These are phyloP conservation scores for Eutrigla gurnardus DNA, from an alignment of 2,797 vertebrate species.

Conservation along the genomic window DNA sequence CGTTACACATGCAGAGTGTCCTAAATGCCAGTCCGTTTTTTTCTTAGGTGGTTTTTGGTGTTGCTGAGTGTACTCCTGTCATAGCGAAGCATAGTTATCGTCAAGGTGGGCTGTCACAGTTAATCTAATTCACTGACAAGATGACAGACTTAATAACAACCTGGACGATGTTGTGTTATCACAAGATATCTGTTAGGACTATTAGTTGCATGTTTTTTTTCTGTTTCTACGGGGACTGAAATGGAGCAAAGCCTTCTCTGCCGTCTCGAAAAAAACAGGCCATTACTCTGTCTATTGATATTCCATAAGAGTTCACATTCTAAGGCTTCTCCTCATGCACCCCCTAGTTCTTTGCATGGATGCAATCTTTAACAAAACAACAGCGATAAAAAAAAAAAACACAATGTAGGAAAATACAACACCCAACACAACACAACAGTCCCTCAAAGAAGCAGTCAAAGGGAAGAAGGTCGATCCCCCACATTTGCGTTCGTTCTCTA, in stretches of 20 bases:
- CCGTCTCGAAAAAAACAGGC: slow-evolving; percentile 45
- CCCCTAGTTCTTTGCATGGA: slow-evolving; percentile 40
- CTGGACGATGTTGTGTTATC: slow-evolving; percentile 30
- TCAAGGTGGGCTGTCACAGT: slow-evolving; percentile 59
- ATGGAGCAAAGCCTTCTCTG: slow-evolving; percentile 40
- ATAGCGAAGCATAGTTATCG: slow-evolving; percentile 59
- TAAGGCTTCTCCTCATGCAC: slow-evolving; percentile 49
- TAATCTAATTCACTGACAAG: slow-evolving; percentile 57
- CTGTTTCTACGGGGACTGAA: slow-evolving; percentile 35
- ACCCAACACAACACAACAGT: slow-evolving; percentile 25
- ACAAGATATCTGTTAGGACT: slow-evolving; percentile 33
- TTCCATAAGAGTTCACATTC: slow-evolving; percentile 64
- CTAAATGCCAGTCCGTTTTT: slow-evolving; percentile 59
- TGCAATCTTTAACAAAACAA: slow-evolving; percentile 57
- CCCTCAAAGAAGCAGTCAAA: slow-evolving; percentile 55
- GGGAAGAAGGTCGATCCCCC: slow-evolving; percentile 66
- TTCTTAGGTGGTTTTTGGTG: slow-evolving; percentile 33
- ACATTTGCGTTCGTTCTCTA: slow-evolving; percentile 71
- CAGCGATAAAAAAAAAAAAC: slow-evolving; percentile 9
- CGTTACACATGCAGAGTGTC: slow-evolving; percentile 38
- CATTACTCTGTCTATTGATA: slow-evolving; percentile 67
- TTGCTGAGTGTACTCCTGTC: slow-evolving; percentile 64
- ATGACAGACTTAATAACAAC: slow-evolving; percentile 39
- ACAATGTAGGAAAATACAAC: neutral
- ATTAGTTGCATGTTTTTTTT: slow-evolving; percentile 37